Evolutionary conservation across 2,888 invertebrate genomes (phyloP).

Genomic region (Drosophila picticornis): DNA sequence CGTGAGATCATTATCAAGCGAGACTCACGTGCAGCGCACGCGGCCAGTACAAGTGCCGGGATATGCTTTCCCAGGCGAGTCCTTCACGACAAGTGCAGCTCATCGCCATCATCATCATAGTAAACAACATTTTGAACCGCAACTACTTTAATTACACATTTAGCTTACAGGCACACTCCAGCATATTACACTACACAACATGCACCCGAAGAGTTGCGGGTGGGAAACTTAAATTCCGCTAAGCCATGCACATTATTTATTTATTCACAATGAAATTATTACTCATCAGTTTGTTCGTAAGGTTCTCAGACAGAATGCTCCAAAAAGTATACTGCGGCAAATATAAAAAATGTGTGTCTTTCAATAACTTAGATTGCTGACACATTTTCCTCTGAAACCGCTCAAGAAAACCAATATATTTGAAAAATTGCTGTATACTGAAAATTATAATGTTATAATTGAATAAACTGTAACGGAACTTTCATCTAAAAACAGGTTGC

Average conservation of each 20-base stretch:
- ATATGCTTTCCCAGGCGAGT: conserved; percentile 53
- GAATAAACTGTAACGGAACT: neutral
- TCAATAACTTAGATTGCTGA: neutral
- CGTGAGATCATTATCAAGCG: conserved; percentile 62
- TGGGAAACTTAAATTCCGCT: neutral
- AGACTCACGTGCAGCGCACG: conserved; percentile 80
- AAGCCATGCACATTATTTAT: neutral
- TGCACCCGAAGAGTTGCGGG: neutral
- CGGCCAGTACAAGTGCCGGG: conserved; percentile 78
- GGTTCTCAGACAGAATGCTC: conserved; percentile 4
- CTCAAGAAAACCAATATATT: neutral
- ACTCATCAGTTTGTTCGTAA: neutral
- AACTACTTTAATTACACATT: conserved; percentile 77
- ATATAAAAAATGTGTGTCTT: neutral
- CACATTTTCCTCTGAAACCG: neutral
- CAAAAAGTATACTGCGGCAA: conserved; percentile 52
- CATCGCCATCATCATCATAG: conserved; percentile 51
- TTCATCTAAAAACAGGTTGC: conserved; percentile 8
- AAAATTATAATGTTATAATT: neutral
- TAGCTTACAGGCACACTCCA: conserved; percentile 54
- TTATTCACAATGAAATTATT: neutral
- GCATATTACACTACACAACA: conserved; percentile 41
- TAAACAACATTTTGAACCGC: conserved; percentile 55
- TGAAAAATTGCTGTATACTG: neutral
- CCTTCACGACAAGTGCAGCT: conserved; percentile 72